Evolutionary conservation across 2,113 vertebrate species (phyloP), one percentile per base, ranked within the genome.

Genomic region (Rhinoptilus africanus): DNA sequence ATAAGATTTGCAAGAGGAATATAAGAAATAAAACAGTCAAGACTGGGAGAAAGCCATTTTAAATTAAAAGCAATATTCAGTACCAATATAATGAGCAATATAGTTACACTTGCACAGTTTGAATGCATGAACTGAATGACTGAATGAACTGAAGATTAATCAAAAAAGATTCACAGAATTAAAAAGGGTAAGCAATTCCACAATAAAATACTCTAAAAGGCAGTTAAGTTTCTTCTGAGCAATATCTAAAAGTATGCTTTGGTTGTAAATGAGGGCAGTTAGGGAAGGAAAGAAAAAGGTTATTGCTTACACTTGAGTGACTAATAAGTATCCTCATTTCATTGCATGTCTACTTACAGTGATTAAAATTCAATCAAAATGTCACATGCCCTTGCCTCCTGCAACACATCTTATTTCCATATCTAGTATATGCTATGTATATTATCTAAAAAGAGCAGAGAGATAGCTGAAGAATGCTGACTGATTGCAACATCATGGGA

Each of bases 361-460:
- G 91, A 96, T 92, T 94, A 94, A 92, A 96, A 94, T 79, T 86
- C 84, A 85, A 95, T 91, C 81, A 93, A 85, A 94, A 87, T 87
- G 82, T 72, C 92, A 92, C 35, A 81, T 64, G 53, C 35, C 66
- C 62, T 67, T 73, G 81, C 76, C 60, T 95, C 43, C 66, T 91
- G 82, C 90, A 94, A 84, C 62, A 85, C 39, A 91, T 86, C 63
- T 88, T 92, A 80, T 57, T 97, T 90, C 94, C 80, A 92, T 96
- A 85, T 75, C 82, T 94, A 68, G 54, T 91, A 87, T 60, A 68
- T 18, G 37, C 72, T 60, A 32, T 45, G 59, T 34, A 39, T 74
- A 63, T 91, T 85, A 92, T 92, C 63, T 81, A 82, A 82, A 84
- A 94, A 62, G 48, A 94, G n/a, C 57, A 86, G 63, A 91, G 73